phyloP scores from a whole-genome alignment of 2,888 invertebrate species.

The Meghimatium bilineatum region DNA sequence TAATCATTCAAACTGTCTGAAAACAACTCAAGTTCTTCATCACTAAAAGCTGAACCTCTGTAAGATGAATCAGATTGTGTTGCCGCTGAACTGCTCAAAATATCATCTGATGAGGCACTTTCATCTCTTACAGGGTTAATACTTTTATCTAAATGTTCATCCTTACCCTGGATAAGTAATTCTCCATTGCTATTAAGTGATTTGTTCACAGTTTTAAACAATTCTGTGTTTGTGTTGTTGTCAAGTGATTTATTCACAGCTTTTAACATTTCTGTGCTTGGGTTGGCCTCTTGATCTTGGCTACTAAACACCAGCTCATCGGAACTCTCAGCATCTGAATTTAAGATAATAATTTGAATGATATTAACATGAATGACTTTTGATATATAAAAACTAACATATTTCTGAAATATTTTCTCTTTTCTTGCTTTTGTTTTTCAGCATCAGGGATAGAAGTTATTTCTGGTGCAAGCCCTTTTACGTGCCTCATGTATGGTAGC shows the following conservation, averaged over 20 bases:
- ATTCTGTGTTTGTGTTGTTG: neutral
- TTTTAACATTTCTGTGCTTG: neutral
- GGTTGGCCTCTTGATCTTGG: slow-evolving; percentile 26
- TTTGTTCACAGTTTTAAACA: no score
- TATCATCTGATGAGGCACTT: neutral
- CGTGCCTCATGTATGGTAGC: no score
- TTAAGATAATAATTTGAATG: neutral
- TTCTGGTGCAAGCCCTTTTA: no score
- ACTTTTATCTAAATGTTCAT: neutral
- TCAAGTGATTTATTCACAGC: neutral
- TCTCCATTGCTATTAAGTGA: no score
- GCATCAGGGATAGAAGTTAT: no score
- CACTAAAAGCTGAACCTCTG: neutral
- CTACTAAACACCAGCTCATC: slow-evolving; percentile 40
- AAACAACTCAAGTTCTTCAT: slow-evolving; percentile 9
- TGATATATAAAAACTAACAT: no score
- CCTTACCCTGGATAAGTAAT: neutral
- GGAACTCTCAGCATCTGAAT: slow-evolving; percentile 20
- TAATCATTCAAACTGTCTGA: neutral
- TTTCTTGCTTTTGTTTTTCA: no score
- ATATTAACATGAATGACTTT: neutral
- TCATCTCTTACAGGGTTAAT: neutral
- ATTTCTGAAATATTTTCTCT: no score
- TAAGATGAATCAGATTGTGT: neutral
- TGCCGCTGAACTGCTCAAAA: neutral